Percentiles rank a stretch among this genome's conserved stretches.
Conservation (phyloP, 2,113 vertebrate species). For the Euleptes europaea region DNA sequence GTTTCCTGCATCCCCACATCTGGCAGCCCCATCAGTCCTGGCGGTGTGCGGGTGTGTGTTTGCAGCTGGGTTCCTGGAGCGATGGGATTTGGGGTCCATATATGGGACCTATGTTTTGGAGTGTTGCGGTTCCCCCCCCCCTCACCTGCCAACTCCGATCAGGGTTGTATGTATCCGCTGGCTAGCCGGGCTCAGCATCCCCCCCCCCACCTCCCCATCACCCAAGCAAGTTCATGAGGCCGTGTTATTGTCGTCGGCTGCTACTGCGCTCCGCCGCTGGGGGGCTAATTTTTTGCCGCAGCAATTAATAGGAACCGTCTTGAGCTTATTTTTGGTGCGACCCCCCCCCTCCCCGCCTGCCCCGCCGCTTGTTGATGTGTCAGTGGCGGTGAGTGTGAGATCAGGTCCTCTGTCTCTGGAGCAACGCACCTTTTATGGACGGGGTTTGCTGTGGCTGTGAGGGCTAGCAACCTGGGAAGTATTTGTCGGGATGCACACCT, state of each 20-base stretch:
- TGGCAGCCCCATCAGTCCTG: background rate
- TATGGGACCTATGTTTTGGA: too few species aligned
- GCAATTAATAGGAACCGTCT: conserved; percentile 24
- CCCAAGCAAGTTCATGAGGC: background rate
- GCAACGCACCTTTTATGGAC: background rate
- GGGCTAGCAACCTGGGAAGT: background rate
- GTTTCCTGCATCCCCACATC: background rate
- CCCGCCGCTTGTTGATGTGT: background rate
- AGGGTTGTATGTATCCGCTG: background rate
- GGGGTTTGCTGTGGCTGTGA: background rate
- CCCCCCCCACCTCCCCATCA: background rate
- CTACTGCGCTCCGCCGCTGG: background rate
- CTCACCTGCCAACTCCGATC: background rate
- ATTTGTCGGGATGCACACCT: too few species aligned
- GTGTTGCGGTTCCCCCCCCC: too few species aligned
- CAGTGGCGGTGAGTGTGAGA: background rate
- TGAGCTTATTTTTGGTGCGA: background rate
- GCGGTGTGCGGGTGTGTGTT: background rate
- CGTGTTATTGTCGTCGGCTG: background rate
- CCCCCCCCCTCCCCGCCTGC: background rate
- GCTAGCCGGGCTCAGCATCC: too few species aligned
- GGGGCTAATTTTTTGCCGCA: conserved; percentile 18
- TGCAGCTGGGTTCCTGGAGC: background rate
- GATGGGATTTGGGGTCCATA: background rate
- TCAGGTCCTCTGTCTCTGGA: too few species aligned